Evolutionary conservation across 2,888 invertebrate genomes (phyloP), one percentile per base, ranked within the genome.

Genomic region (Drosophila atripex): DNA sequence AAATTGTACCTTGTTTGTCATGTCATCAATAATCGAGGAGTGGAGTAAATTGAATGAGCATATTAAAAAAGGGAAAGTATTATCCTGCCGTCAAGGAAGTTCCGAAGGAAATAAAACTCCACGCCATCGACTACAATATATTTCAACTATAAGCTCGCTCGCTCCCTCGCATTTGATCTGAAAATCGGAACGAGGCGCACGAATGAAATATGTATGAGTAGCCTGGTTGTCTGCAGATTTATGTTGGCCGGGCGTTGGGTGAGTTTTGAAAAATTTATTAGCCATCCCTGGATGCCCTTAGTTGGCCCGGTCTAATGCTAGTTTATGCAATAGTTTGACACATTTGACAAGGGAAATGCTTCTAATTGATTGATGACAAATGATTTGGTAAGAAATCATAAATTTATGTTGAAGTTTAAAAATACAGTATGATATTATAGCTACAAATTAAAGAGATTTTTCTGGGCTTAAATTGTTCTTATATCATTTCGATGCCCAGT

Each of bases 1-100:
- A 84, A 80, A 88, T 84, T 78, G 82, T 80, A 80, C 71, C 85
- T 88, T 84, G 78, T 85, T 88, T 88, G 82, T 85, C 85, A 84
- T 85, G 87, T 87, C 87, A 88, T 88, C 86, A 88, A 88, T 88
- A 87, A 87, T 64, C 71, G 75, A 55, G 51, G 41, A 56, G 64
- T 53, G 53, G 50, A 72, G 78, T 58, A 78, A 88, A 88, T 85
- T 78, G 83, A 84, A 88, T 86, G 74, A 79, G 70, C 75, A 86
- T 83, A 86, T 86, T 86, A 72, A 80, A 79, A 72, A 68, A 73
- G 56, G 59, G 59, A 75, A 64, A 64, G 70, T 70, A 64, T 35
- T 71, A 65, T 47, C 51, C 25, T 9, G 18, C 47, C 23, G 30
- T 23, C 51, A 71, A 73, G 86, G 84, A 88, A 86, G 66, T 82